A percentile compares a stretch with the other conserved stretches of the same genome.
These are phyloP conservation scores for Bothrops jararaca DNA, from an alignment of 2,113 vertebrate genomes.

Conservation along the genomic window DNA sequence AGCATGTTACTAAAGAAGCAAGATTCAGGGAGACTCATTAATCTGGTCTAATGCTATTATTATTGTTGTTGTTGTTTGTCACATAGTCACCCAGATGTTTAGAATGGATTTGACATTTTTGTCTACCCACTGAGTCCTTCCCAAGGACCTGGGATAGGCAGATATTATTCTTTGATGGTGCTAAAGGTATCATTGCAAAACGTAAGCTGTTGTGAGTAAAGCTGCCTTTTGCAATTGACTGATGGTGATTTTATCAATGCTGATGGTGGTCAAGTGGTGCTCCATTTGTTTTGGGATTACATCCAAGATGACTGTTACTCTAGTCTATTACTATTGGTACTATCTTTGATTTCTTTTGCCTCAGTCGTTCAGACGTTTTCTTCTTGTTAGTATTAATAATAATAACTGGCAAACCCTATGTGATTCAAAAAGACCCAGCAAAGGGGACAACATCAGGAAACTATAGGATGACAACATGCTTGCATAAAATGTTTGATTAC, in stretches of 20 bases:
- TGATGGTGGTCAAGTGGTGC: neutral
- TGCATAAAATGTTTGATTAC: neutral
- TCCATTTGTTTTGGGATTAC: neutral
- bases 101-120: neutral
- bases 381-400: neutral
- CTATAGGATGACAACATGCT: neutral
- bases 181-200: neutral
- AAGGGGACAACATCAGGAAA: neutral
- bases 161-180: neutral
- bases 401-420: neutral
- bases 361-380: neutral
- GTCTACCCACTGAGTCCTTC: neutral
- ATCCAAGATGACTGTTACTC: neutral
- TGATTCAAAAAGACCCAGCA: neutral
- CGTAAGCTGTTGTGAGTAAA: neutral
- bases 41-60: neutral
- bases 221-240: neutral
- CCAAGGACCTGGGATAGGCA: neutral
- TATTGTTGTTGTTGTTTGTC: too few species aligned
- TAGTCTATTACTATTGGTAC: neutral
- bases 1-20: neutral
- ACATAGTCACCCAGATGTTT: neutral
- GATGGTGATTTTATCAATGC: neutral
- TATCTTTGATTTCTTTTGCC: neutral
- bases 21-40: neutral